Evolutionary conservation across 2,797 vertebrate species (phyloP), one percentile per base, ranked within the genome.

Genomic region (Peromyscus melanophrys): DNA sequence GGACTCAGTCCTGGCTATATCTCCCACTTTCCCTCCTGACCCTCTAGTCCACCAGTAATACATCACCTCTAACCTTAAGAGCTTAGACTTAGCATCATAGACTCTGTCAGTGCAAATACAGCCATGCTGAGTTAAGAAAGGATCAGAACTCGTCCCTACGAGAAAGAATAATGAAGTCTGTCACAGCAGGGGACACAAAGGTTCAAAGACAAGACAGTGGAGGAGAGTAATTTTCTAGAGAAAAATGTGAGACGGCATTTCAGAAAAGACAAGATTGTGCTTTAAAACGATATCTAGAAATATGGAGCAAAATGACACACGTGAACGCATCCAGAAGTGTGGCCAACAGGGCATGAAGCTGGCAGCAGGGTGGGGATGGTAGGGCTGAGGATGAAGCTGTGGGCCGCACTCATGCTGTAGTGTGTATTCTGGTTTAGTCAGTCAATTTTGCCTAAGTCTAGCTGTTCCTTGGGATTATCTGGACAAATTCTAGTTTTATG

Each of bases 161-260:
- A 2, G 73, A 86, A 69, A 61, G 61, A 52, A 86, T 75, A 57
- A 84, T 94, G 46, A 93, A 80, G 67, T 80, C 78, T 87, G 21
- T 80, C 75, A n/a, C 2, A 1, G 25, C 25, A 23, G n/a, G n/a
- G 77, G 65, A 76, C 85, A 46, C 88, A 87, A 57, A 3, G 65
- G 78, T 88, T 90, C 84, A 77, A 17, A 65, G n/a, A 52, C 21
- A 10, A 71, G 57, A 94, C 37, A 31, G 55, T 14, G 7, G 29
- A 93, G n/a, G 86, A 71, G 4, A 94, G 40, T 27, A 55, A 77
- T 96, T 93, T 87, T 76, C 92, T 37, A 59, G 1, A 90, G 71
- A 80, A 69, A 59, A 78, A 85, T 21, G 6, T 77, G 4, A 80
- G 16, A 82, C 61, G 43, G 29, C 29, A 46, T 75, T 93, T 96